Evolutionary conservation across 2,888 invertebrate genomes (phyloP), one percentile per base, ranked within the genome.

Genomic region (Diarsia brunnea): DNA sequence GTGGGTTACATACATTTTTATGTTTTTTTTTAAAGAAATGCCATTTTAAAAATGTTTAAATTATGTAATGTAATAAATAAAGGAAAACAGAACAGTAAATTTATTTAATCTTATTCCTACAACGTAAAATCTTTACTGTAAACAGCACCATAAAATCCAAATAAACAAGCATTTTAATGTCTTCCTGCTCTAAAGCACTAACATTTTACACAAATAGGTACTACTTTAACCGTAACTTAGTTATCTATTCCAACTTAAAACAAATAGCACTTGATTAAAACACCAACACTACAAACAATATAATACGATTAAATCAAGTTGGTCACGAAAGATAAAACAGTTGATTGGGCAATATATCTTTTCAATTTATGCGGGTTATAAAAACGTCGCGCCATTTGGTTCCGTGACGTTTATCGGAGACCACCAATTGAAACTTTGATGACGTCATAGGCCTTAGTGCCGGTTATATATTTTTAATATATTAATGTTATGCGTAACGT

Each of bases 351-450:
- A 83, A 89, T 88, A 88, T 88, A 88, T 90, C 89, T 88, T 88
- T 87, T 88, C 88, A 88, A 90, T 89, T 90, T 90, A 90, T 89
- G 83, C 84, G 86, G 89, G 89, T 89, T 89, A 88, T 90, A 90
- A 90, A 90, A 89, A 85, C 84, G 86, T 88, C 85, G 81, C 86
- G 75, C 78, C 79, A 81, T 86, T 87, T 80, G 86, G 86, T 82
- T 88, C 80, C 79, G 75, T 82, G 87, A 84, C 84, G 87, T 88
- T 87, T 87, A 88, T 84, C 71, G 78, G 73, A 79, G 78, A 82
- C 75, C 83, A 78, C 81, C 85, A 82, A 88, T 88, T 88, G 84
- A 88, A 85, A 85, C 78, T 82, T 84, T 84, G 84, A 82, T 85
- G 84, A 88, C 84, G 84, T 88, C 83, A 88, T 81, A 66, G 77